Evolutionary conservation across 2,888 invertebrate species (phyloP), one percentile per base, ranked within the genome.

Genomic region (Scaptodrosophila latifasciaeformis): DNA sequence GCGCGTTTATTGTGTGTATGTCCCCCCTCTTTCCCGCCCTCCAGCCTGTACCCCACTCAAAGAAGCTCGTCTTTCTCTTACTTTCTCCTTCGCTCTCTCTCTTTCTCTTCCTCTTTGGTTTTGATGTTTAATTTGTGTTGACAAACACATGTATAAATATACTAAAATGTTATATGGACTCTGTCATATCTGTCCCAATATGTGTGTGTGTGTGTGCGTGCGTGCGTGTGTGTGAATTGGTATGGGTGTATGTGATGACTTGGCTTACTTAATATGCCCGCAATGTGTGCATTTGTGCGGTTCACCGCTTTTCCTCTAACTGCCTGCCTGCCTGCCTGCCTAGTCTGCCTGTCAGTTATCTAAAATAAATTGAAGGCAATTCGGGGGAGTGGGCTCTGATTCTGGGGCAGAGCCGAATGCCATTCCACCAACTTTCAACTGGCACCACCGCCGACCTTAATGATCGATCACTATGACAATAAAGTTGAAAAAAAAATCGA

Each of bases 121-220:
- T 66, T 70, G 67, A 70, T 67, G 67, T 70, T 62, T 59, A 29
- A 44, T 44, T 54, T 55, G 53, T 55, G 49, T 55, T 18, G 9
- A 7, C 43, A 21, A 10, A 18, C 2, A 1, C 3, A 6, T 24
- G 42, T 13, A 24, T 27, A n/a, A n/a, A n/a, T n/a, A 37, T 10
- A 31, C n/a, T 13, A 17, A 5, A 17, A n/a, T n/a, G n/a, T n/a
- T 13, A 49, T n/a, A 42, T 24, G 30, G 3, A 31, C 35, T 9
- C 29, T 6, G 27, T 30, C 7, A 31, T 27, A 21, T 3, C 13
- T 19, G 31, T 48, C 27, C 39, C 42, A 24, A 7, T 40, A 1
- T 1, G 12, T 24, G 42, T 13, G 42, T 27, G 42, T 5, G 42
- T n/a, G 18, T 40, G 40, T 40, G 19, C 24, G 42, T 42, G 42